Conservation (phyloP, 2,113 vertebrate species). For the Orthonyx spaldingii region DNA sequence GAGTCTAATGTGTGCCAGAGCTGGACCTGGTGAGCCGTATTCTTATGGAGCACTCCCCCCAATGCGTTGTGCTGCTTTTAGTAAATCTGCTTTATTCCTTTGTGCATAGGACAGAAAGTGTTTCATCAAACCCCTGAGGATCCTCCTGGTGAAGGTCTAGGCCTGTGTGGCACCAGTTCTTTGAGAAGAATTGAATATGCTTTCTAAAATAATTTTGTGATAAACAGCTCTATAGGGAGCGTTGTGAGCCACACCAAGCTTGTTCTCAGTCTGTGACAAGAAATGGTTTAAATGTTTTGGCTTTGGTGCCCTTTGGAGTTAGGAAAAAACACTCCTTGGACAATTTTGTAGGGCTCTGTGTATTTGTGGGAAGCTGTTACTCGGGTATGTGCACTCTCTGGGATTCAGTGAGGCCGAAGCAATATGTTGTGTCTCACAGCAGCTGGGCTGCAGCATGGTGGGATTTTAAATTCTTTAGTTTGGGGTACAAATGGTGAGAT, state of each 20-base stretch:
- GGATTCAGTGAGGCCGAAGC: not conserved
- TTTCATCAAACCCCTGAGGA: not conserved
- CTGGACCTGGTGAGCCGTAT: not conserved
- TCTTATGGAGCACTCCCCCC: accelerated
- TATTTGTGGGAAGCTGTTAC: not conserved
- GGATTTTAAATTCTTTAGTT: not conserved
- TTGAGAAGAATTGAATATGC: not conserved
- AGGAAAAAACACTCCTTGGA: not conserved
- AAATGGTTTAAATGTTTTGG: not conserved
- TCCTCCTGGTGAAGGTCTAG: not conserved
- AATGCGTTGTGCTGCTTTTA: not conserved
- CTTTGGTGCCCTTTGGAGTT: not conserved
- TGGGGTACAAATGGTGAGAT: not conserved
- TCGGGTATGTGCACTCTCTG: accelerated
- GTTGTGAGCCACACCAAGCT: accelerated
- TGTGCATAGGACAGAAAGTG: not conserved
- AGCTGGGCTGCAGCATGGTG: not conserved
- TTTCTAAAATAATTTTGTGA: not conserved
- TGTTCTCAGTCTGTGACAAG: not conserved
- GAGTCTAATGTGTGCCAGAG: not conserved
- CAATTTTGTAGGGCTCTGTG: not conserved
- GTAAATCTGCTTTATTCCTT: not conserved
- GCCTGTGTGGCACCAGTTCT: not conserved
- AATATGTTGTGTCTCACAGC: not conserved
- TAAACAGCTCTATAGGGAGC: not conserved